Percentiles rank a stretch among this genome's conserved stretches.
phyloP scores from a whole-genome alignment of 2,797 vertebrate genomes.

The Selene dorsalis region DNA sequence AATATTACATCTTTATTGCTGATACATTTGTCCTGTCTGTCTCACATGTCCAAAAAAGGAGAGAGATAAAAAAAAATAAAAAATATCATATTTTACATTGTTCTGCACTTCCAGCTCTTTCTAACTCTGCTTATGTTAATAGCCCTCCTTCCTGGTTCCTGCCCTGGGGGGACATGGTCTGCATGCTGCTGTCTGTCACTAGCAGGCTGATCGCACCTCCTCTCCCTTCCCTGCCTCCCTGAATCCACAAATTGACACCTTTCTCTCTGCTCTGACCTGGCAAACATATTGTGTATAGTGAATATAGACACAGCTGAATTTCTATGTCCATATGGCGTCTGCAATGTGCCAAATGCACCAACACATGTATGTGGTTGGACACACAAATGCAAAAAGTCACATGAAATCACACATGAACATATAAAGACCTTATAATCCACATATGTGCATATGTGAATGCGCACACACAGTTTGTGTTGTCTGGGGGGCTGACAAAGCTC shows the following conservation, averaged over 20 bases:
- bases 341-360: constrained; percentile 25
- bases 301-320: constrained; percentile 38
- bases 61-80: background rate
- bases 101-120: constrained; percentile 39
- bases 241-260: constrained; percentile 56
- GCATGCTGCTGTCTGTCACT: constrained; percentile 76
- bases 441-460: constrained; percentile 56
- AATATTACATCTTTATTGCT: constrained; percentile 8
- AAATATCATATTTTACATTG: constrained; percentile 47
- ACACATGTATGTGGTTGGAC: constrained; percentile 25
- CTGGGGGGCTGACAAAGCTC: constrained; percentile 78
- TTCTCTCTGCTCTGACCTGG: constrained; percentile 39
- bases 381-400: constrained; percentile 25
- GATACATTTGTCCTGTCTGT: constrained; percentile 28
- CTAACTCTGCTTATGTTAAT: constrained; percentile 74
- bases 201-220: constrained; percentile 49
- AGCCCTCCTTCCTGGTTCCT: constrained; percentile 64
- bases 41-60: constrained; percentile 36
- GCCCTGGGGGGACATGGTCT: constrained; percentile 69
- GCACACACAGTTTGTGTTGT: constrained; percentile 63
- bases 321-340: constrained; percentile 5
- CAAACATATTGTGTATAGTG: constrained; percentile 36
- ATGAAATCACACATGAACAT: constrained; percentile 27
- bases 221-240: constrained; percentile 17
- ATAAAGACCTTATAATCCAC: constrained; percentile 48